Base-by-base conservation (phyloP, 2,113 vertebrate species). In the Dasyprocta punctata region DNA sequence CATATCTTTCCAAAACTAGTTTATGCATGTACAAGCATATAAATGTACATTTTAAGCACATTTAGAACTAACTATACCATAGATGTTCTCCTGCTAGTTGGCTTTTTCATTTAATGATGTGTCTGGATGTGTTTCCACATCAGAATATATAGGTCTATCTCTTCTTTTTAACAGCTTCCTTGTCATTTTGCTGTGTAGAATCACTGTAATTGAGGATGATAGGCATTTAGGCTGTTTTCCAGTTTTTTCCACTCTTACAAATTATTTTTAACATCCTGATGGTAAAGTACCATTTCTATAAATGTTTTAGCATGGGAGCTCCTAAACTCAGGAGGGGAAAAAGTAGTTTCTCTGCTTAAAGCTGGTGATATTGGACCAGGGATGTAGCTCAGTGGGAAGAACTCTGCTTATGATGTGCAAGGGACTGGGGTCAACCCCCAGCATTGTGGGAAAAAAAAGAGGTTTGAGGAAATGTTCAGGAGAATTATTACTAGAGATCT, bases 241-340 rank as follows among this genome's bases (percentile, higher is more conserved):
- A 47, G 7, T 77, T 84, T 93, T 78, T 91, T 24, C 63, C 30
- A 41, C 36, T 58, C 78, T 89, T 96, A 84, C 28, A 90, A 94
- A 75, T 92, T 71, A 83, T 71, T 93, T 96, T 97, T 90, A 75
- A 86, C 47, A 73, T 89, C 91, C 41, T 65, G 54, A 86, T 63
- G 3, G 41, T 82, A 78, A 86, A 73, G 3, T 17, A 54, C 16
- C 3, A 86, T 93, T 95, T 83, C 73, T 81, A 36, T 81, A 93
- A 96, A 84, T 38, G 58, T 41, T 91, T 8, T 83, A 89, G 22
- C 38, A 10, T 65, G 28, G 60, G 65, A 49, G 19, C 8, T 41
- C 41, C 38, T 93, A 77, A 71, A 41, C 24, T 69, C 38, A 61
- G 38, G 58, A 38, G 38, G 38, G 7, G 1, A 22, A 71, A 69